Evolutionary conservation across 2,888 invertebrate genomes (phyloP), one percentile per base, ranked within the genome.

Genomic region (Subacronicta megacephala): DNA sequence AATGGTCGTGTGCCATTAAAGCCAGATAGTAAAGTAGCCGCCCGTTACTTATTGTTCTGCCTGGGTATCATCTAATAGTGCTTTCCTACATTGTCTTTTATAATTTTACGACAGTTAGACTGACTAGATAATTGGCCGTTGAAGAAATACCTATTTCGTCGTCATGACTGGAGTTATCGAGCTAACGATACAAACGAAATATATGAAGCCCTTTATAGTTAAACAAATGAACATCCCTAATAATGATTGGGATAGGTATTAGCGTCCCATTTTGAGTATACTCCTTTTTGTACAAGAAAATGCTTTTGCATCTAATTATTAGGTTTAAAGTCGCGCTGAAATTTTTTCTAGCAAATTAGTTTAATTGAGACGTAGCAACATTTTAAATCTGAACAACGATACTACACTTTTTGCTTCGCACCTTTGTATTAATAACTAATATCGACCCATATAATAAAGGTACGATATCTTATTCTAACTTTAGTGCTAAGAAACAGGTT

Each of bases 1-100:
- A 89, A 84, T 86, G 86, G 80, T 80, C 82, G 62, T 80, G 81
- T 74, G 84, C 77, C 84, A 87, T 88, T 87, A 84, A 75, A 77
- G 72, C 63, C 72, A 73, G 72, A 76, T 79, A 72, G 69, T 63
- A 71, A 73, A 71, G 76, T 79, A 72, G 69, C 67, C 62, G 68
- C 73, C 87, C 84, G 85, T 85, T 84, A 87, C 62, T 76, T 78
- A 81, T 82, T 84, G 83, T 84, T 78, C 65, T 60, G 61, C 49
- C 66, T 57, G 66, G 62, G 62, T 71, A 71, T 71, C 62, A 53
- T 62, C 67, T 71, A 62, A 58, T 71, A 70, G 63, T 70, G 63
- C 62, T 67, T 67, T 52, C 62, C 51, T 67, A 67, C 55, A 63
- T 63, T 67, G 70, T 63, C 52, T 71, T 54, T 36, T 40, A 52